A percentile compares a stretch with the other conserved stretches of the same genome.
Conservation (phyloP, 1,140 invertebrate species). For the Drosophila gunungcola region DNA sequence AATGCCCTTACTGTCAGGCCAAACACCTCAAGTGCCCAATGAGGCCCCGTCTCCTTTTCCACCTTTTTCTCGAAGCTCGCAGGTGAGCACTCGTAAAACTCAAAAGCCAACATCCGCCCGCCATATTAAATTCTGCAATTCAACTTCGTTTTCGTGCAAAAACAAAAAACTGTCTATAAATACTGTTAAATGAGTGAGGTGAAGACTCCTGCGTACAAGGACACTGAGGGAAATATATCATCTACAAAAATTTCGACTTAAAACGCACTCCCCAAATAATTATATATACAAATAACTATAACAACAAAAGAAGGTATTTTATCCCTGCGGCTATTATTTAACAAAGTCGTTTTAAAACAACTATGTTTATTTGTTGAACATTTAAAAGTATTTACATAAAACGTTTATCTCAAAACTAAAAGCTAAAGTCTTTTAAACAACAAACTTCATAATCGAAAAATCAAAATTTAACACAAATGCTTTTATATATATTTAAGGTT, state of each 20-base stretch:
- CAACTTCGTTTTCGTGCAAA: slow-evolving; percentile 44
- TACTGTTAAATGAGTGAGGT: slow-evolving; percentile 58
- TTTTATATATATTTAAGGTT: too few relatives aligned
- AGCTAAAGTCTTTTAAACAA: too few relatives aligned
- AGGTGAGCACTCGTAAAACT: slow-evolving; percentile 55
- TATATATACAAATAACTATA: too few relatives aligned
- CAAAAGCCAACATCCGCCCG: slow-evolving; percentile 64
- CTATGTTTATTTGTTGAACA: too few relatives aligned
- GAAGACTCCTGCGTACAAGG: slow-evolving; percentile 9
- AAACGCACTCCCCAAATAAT: background rate
- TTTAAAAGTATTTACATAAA: too few relatives aligned
- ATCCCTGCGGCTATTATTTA: too few relatives aligned
- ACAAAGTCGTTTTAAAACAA: too few relatives aligned
- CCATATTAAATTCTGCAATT: slow-evolving; percentile 63
- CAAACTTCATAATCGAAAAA: too few relatives aligned
- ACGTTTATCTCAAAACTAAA: too few relatives aligned
- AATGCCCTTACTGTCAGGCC: slow-evolving; percentile 50
- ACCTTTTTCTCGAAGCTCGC: slow-evolving; percentile 21
- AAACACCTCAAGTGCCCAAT: slow-evolving; percentile 48
- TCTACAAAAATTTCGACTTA: background rate
- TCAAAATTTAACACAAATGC: too few relatives aligned
- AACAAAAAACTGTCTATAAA: slow-evolving; percentile 67
- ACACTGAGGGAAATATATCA: slow-evolving; percentile 5
- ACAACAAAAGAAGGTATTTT: too few relatives aligned
- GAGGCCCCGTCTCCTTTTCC: slow-evolving; percentile 9